These are phyloP conservation scores for Argyrosomus japonicus DNA, from an alignment of 2,113 vertebrate genomes.

Conservation along the genomic window DNA sequence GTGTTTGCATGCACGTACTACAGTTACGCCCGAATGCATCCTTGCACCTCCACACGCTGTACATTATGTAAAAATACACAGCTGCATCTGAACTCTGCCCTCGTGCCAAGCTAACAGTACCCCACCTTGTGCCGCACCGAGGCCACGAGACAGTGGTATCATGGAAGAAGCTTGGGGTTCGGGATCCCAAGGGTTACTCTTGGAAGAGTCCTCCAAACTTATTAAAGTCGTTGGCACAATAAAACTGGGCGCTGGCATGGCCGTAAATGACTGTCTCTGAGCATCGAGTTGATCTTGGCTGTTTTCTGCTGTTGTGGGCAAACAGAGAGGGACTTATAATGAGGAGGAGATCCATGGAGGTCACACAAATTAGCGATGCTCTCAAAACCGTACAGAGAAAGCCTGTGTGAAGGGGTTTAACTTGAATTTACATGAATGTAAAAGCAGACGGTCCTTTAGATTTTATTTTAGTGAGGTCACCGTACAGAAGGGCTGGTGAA, in stretches of 20 bases:
- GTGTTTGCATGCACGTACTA: constrained; percentile 19
- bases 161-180: constrained; percentile 7
- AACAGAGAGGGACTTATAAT: constrained; percentile 52
- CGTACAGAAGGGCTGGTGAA: background rate
- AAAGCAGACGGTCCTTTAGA: background rate
- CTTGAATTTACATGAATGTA: background rate
- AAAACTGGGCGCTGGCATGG: constrained; percentile 45
- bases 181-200: constrained; percentile 27
- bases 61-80: constrained; percentile 26
- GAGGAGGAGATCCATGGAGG: constrained; percentile 36
- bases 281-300: constrained; percentile 54
- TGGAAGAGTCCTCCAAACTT: constrained; percentile 48
- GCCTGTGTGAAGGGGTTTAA: background rate
- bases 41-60: constrained; percentile 32
- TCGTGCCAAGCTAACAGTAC: background rate
- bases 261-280: constrained; percentile 37
- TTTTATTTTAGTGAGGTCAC: background rate
- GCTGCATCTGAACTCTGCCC: constrained; percentile 10
- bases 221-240: constrained; percentile 67
- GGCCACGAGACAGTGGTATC: constrained; percentile 34
- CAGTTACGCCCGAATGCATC: constrained; percentile 26
- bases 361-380: constrained; percentile 21
- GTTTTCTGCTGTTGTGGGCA: constrained; percentile 31
- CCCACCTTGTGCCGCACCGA: constrained; percentile 7
- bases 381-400: background rate